A percentile compares a stretch with the other conserved stretches of the same genome.
Evolutionary conservation across 2,888 invertebrate species (phyloP).

Genomic region (Sabatieria punctata): DNA sequence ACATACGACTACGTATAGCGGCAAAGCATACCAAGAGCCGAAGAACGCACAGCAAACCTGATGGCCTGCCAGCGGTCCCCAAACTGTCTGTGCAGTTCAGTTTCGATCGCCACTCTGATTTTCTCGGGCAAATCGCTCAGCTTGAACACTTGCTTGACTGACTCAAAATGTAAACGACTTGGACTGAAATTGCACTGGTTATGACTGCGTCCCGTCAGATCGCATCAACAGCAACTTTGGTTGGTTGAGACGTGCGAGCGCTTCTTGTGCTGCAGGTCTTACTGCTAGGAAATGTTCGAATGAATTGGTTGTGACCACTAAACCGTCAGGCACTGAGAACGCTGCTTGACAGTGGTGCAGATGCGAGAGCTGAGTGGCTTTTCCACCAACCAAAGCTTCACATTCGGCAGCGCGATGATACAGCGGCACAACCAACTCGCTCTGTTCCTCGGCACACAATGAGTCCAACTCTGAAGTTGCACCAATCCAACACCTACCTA

Average conservation of each 20-base stretch:
- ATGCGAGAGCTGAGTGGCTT: background rate
- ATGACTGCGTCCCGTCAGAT: too few species aligned
- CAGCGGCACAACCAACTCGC: background rate
- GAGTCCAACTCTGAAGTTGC: too few species aligned
- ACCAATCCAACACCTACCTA: too few species aligned
- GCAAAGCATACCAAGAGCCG: background rate
- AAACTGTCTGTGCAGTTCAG: background rate
- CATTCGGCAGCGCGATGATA: background rate
- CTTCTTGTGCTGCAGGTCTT: too few species aligned
- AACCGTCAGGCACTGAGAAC: background rate
- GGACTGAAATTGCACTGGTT: too few species aligned
- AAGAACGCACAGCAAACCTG: background rate
- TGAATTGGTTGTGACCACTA: background rate
- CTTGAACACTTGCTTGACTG: too few species aligned
- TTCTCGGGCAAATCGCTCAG: too few species aligned
- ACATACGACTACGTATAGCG: background rate
- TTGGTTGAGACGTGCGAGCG: too few species aligned
- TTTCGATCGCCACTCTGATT: background rate
- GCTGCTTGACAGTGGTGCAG: background rate
- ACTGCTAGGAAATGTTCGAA: background rate
- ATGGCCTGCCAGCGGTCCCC: background rate
- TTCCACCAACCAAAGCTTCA: background rate
- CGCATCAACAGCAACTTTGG: too few species aligned
- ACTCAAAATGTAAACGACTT: too few species aligned
- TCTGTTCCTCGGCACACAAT: background rate